A percentile compares a stretch with the other conserved stretches of the same genome.
These are phyloP conservation scores for Brachyalestes nurse DNA, from an alignment of 2,797 vertebrate genomes.

Conservation along the genomic window DNA sequence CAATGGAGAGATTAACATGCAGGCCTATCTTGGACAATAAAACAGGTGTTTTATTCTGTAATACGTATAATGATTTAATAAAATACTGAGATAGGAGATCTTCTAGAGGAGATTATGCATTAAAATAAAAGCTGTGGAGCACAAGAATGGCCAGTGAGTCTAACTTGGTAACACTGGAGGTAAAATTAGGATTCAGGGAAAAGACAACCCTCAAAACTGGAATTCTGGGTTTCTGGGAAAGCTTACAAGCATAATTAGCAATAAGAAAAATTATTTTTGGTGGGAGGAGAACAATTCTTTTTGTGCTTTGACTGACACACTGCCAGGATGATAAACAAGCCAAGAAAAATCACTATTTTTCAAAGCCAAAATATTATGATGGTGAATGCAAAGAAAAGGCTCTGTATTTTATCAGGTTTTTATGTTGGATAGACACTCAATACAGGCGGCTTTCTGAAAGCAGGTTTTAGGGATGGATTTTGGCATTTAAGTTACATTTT, in stretches of 20 bases:
- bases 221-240: neutral
- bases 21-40: too few species aligned
- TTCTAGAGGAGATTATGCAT: neutral
- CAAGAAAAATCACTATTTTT: neutral
- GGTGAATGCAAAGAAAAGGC: neutral
- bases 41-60: too few species aligned
- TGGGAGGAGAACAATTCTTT: neutral
- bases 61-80: too few species aligned
- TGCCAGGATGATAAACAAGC: neutral
- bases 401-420: neutral
- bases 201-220: neutral
- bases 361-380: neutral
- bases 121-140: neutral
- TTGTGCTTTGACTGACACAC: slow-evolving; percentile 1
- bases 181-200: neutral
- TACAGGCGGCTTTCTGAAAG: neutral
- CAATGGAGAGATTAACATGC: too few species aligned
- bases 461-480: too few species aligned
- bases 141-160: neutral
- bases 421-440: neutral
- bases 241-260: neutral
- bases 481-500: too few species aligned
- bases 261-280: neutral
- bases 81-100: too few species aligned
- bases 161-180: neutral